phyloP scores from a whole-genome alignment of 2,113 vertebrate genomes.

The Excalfactoria chinensis region DNA sequence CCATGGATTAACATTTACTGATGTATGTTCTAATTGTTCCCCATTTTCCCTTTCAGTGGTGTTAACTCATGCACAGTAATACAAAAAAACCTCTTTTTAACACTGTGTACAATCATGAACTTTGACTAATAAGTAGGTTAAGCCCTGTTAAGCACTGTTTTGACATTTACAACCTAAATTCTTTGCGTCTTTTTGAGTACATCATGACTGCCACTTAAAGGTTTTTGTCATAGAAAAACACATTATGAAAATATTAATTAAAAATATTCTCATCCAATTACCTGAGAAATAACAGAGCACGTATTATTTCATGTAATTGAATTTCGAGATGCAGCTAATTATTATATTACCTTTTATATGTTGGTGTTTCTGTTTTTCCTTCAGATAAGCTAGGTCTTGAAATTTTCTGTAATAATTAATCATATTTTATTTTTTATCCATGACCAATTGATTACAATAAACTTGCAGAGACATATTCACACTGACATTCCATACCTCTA shows the following conservation, averaged over 20 bases:
- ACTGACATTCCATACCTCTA: background rate
- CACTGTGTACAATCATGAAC: background rate
- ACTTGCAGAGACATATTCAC: background rate
- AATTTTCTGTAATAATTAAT: slow-evolving; percentile 72
- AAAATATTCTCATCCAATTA: background rate
- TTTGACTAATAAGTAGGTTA: background rate
- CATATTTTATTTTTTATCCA: slow-evolving; percentile 45
- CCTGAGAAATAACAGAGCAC: slow-evolving; percentile 34
- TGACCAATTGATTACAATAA: background rate
- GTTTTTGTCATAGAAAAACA: slow-evolving; percentile 1
- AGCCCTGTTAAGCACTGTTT: background rate
- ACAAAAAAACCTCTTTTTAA: background rate
- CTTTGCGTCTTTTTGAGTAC: background rate
- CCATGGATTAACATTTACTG: background rate
- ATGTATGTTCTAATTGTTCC: background rate
- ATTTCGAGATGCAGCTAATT: slow-evolving; percentile 50
- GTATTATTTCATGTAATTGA: slow-evolving; percentile 25
- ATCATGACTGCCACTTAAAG: background rate
- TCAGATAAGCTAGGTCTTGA: slow-evolving; percentile 52
- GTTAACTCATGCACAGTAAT: background rate
- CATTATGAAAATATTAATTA: background rate
- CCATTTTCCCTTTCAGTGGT: background rate
- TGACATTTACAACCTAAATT: background rate
- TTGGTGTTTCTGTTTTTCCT: slow-evolving; percentile 56
- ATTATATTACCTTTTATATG: slow-evolving; percentile 67